These are phyloP conservation scores for Teleogryllus occipitalis DNA, from an alignment of 1,140 invertebrate species.

Conservation along the genomic window DNA sequence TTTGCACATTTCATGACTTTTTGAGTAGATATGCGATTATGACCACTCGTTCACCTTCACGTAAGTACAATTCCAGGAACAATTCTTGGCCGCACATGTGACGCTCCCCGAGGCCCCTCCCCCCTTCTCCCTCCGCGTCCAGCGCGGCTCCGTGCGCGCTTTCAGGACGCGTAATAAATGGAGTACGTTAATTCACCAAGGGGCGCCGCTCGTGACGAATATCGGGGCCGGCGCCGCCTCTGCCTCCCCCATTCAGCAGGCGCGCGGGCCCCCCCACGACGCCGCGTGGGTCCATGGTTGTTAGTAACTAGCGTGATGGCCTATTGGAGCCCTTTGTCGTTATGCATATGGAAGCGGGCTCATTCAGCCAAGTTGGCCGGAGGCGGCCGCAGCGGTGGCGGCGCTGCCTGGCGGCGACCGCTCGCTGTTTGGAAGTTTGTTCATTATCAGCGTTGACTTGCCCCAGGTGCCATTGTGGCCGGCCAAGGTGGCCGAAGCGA, in stretches of 20 bases:
- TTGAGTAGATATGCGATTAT: too few relatives aligned
- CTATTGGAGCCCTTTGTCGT: neutral
- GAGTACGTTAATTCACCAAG: neutral
- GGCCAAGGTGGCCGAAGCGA: too few relatives aligned
- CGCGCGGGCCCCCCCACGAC: neutral
- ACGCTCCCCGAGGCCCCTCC: too few relatives aligned
- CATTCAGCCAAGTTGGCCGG: slow-evolving; percentile 2
- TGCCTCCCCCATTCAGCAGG: neutral
- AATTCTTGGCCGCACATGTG: too few relatives aligned
- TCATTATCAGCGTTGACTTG: slow-evolving; percentile 4
- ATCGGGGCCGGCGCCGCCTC: neutral
- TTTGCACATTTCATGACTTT: too few relatives aligned
- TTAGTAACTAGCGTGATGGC: slow-evolving; percentile 3
- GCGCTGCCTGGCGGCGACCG: neutral
- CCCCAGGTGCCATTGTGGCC: neutral
- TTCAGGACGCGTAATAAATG: neutral
- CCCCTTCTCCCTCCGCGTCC: too few relatives aligned
- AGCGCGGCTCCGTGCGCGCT: too few relatives aligned
- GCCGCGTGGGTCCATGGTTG: neutral
- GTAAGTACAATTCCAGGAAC: too few relatives aligned
- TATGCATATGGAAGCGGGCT: slow-evolving; percentile 3
- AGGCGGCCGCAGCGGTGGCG: neutral
- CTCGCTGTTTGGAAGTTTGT: neutral
- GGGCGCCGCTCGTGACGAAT: neutral
- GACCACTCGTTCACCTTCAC: too few relatives aligned